These are phyloP conservation scores for Aegithalos caudatus DNA, from an alignment of 2,113 vertebrate species.

Conservation along the genomic window DNA sequence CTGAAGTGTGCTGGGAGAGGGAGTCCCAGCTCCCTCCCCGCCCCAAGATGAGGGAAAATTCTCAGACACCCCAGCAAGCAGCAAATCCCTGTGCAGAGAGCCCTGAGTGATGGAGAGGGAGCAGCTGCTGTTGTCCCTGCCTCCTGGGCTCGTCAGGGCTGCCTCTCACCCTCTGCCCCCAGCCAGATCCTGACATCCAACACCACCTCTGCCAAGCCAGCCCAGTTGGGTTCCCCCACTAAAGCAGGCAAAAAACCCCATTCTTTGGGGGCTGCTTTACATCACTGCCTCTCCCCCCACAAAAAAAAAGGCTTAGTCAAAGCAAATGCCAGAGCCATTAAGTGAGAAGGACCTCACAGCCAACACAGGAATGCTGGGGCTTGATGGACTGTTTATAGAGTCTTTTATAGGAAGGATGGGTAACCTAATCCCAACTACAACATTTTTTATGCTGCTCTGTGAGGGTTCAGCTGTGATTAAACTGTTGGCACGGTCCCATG, in stretches of 20 bases:
- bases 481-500: constrained; percentile 57
- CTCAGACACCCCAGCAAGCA: not conserved
- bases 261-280: not conserved
- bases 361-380: constrained; percentile 41
- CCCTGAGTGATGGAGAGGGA: not conserved
- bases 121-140: constrained; percentile 53
- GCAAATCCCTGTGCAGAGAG: not conserved
- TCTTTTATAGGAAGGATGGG: constrained; percentile 66
- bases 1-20: not conserved
- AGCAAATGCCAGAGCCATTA: constrained; percentile 46
- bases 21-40: not conserved
- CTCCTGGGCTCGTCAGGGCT: not conserved
- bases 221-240: not conserved
- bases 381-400: constrained; percentile 67
- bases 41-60: not conserved
- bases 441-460: constrained; percentile 41
- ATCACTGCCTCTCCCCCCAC: not conserved
- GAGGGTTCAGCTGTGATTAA: constrained; percentile 65
- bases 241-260: not conserved
- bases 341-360: constrained; percentile 33
- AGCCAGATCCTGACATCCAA: constrained; percentile 32
- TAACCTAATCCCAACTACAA: constrained; percentile 65
- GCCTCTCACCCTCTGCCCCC: not conserved
- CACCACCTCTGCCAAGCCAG: constrained; percentile 12
- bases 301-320: not conserved